These are phyloP conservation scores for Anastatus disparis DNA, from an alignment of 1,140 invertebrate genomes.

Conservation along the genomic window DNA sequence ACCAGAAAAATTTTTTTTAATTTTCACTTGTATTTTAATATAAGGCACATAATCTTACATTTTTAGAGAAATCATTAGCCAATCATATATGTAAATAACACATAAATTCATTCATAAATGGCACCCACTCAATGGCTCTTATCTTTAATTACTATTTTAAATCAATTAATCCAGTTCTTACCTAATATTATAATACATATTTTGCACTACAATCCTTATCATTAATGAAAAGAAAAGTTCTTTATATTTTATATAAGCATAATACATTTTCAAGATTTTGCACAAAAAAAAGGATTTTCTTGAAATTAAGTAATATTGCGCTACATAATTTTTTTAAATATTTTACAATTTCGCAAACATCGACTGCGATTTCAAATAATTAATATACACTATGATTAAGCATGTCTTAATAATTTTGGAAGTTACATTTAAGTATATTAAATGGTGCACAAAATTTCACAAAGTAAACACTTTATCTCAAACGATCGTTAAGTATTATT, in stretches of 20 bases:
- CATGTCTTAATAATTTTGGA: conserved; percentile 20
- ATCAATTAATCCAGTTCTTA: background rate
- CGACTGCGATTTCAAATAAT: background rate
- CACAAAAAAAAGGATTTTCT: too few relatives aligned
- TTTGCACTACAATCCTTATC: background rate
- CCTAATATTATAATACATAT: background rate
- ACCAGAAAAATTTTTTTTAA: background rate
- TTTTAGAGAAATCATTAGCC: conserved; percentile 27
- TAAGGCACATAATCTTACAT: conserved; percentile 35
- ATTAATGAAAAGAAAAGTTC: background rate
- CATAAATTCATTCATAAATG: conserved; percentile 4
- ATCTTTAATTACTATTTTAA: background rate
- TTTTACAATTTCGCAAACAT: background rate
- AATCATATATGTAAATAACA: background rate
- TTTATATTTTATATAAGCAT: background rate
- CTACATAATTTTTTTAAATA: background rate
- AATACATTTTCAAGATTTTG: too few relatives aligned
- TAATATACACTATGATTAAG: background rate
- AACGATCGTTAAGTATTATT: too few relatives aligned
- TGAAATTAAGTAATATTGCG: too few relatives aligned
- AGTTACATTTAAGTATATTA: conserved; percentile 8
- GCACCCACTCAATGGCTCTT: background rate
- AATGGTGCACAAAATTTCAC: too few relatives aligned
- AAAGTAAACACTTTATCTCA: too few relatives aligned
- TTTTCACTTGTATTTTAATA: conserved; percentile 1